Percentiles rank a stretch among this genome's conserved stretches.
These are phyloP conservation scores for Xylota sylvarum DNA, from an alignment of 2,888 invertebrate species.

Conservation along the genomic window DNA sequence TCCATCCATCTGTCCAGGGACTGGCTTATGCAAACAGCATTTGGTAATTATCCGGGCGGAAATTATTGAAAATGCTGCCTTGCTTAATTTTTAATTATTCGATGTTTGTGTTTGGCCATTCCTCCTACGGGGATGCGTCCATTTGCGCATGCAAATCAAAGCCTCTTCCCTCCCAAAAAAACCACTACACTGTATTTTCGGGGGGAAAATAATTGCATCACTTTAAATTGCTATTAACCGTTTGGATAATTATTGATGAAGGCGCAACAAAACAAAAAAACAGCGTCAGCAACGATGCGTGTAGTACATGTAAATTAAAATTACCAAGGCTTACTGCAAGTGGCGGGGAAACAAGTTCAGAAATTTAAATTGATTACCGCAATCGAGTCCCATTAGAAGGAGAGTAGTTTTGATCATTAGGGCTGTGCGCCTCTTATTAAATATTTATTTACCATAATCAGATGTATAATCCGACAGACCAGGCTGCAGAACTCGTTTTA, in stretches of 20 bases:
- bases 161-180: neutral
- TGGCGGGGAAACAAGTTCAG: neutral
- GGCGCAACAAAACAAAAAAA: neutral
- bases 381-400: neutral
- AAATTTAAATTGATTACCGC: neutral
- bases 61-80: conserved; percentile 64
- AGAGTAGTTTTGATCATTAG: too few species aligned
- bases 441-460: too few species aligned
- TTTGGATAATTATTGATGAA: conserved; percentile 31
- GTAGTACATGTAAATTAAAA: conserved; percentile 5
- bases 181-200: neutral
- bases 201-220: conserved; percentile 7
- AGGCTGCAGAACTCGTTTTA: too few species aligned
- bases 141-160: conserved; percentile 31
- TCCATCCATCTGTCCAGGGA: conserved; percentile 24
- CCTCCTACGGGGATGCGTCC: neutral
- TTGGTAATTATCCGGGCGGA: conserved; percentile 70
- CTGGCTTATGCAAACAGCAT: conserved; percentile 36
- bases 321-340: neutral
- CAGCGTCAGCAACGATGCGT: conserved; percentile 2
- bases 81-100: conserved; percentile 69
- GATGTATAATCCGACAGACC: too few species aligned
- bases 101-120: neutral
- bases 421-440: too few species aligned
- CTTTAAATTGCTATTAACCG: conserved; percentile 30